Evolutionary conservation across 2,888 invertebrate species (phyloP).

Genomic region (Drosophila anceps): DNA sequence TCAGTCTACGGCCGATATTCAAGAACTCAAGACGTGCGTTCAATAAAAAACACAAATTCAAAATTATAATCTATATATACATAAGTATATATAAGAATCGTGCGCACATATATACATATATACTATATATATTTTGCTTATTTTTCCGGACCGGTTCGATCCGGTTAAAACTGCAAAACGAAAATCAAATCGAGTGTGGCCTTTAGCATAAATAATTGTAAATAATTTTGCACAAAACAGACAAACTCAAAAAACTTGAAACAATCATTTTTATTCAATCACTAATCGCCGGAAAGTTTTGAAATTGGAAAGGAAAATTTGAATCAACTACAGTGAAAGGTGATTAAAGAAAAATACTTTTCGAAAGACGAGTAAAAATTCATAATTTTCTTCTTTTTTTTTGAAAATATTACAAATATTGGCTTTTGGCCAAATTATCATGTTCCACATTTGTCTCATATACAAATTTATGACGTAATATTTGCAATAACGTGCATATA

Average conservation of each 20-base stretch:
- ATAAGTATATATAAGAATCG: constrained; percentile 30
- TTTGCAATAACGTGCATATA: constrained; percentile 22
- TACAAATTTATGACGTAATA: constrained; percentile 56
- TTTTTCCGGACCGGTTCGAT: constrained; percentile 54
- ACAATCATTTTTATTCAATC: neutral
- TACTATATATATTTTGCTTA: constrained; percentile 17
- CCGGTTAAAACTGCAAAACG: constrained; percentile 53
- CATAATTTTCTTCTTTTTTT: constrained; percentile 13
- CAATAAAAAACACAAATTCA: constrained; percentile 29
- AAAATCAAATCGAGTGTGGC: constrained; percentile 31
- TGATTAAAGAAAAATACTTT: constrained; percentile 29
- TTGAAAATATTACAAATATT: constrained; percentile 26
- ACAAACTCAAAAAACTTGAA: neutral
- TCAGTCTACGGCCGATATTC: constrained; percentile 67
- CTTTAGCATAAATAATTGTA: constrained; percentile 39
- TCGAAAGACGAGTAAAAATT: neutral
- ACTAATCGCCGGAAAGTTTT: constrained; percentile 1
- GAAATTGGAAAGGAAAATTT: neutral
- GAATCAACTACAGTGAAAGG: constrained; percentile 46
- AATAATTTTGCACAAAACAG: constrained; percentile 35
- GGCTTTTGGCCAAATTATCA: constrained; percentile 50
- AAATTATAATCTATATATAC: constrained; percentile 30
- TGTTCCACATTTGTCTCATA: constrained; percentile 30
- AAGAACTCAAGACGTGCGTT: constrained; percentile 68
- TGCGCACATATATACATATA: constrained; percentile 24